Percentiles rank a stretch among this genome's conserved stretches.
Evolutionary conservation across 2,888 invertebrate species (phyloP).

Genomic region (Tromatobia lineatoria): DNA sequence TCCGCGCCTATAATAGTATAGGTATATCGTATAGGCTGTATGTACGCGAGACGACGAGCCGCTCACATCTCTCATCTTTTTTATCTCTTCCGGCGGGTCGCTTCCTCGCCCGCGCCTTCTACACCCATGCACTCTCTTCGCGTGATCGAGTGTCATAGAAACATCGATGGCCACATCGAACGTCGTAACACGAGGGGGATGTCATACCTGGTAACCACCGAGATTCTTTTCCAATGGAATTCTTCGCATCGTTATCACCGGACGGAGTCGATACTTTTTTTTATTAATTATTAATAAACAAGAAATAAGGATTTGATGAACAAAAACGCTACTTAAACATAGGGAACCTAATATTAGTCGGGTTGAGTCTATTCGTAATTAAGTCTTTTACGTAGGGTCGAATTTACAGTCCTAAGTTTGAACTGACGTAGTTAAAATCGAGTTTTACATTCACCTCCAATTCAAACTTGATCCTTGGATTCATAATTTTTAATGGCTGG

Average conservation of each 20-base stretch:
- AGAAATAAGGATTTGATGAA: neutral
- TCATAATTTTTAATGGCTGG: too few species aligned
- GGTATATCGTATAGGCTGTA: conserved; percentile 17
- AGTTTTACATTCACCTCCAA: too few species aligned
- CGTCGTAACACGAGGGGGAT: conserved; percentile 18
- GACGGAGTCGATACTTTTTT: conserved; percentile 9
- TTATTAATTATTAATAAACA: neutral
- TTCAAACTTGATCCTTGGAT: too few species aligned
- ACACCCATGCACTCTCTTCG: conserved; percentile 50
- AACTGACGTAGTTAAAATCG: too few species aligned
- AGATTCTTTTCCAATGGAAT: conserved; percentile 11
- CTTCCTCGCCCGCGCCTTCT: conserved; percentile 62
- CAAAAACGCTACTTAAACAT: too few species aligned
- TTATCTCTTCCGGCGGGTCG: conserved; percentile 66
- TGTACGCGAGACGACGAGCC: conserved; percentile 10
- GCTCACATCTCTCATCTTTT: conserved; percentile 66
- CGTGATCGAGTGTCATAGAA: conserved; percentile 59
- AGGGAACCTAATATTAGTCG: too few species aligned
- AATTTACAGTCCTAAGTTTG: too few species aligned
- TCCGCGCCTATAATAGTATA: conserved; percentile 33
- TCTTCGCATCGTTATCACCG: neutral
- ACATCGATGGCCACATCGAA: conserved; percentile 33
- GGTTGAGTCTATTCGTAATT: too few species aligned
- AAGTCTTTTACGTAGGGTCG: too few species aligned
- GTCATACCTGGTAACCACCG: neutral